Evolutionary conservation across 1,140 invertebrate genomes (phyloP), one percentile per base, ranked within the genome.

Genomic region (Sweltsa coloradensis): DNA sequence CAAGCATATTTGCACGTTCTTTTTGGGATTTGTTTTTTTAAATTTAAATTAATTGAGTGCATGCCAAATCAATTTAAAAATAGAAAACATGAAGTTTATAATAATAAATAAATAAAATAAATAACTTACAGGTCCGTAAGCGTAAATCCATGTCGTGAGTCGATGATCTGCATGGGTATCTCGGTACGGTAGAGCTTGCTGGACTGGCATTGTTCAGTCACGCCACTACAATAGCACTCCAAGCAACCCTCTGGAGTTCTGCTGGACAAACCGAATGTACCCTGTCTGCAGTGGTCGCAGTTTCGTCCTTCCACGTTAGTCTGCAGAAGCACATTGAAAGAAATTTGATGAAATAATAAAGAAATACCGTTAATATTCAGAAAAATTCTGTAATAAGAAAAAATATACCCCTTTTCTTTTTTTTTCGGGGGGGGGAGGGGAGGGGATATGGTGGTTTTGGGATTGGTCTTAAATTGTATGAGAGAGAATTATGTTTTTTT

Each of bases 161-260:
- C 69, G 19, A 77, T 66, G 11, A 85, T 68, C 51, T 75, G 70
- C 51, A 73, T 72, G 1, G 82, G 78, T 31, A 87, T 81, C 59
- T 80, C 73, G 49, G 78, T 74, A 31, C 80, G 63, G 41, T 76
- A 85, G 1, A 81, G 61, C 21, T 75, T 81, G 67, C 59, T 63
- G 7, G 68, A 66, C 21, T 75, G 72, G 61, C 94, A 98, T 11
- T 81, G 67, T 13, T 69, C 71, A 0, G 83, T 76, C 7, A 90
- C 76, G 5, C 89, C 89, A 49, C 89, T 95, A 66, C 95, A 98
- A 68, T 84, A 97, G 65, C 95, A 98, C 37, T 81, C 67, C 34
- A 76, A 73, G 63, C 95, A 98, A 3, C 95, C 95, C 34, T 81
- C 71, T 5, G 78, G 73, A 64, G 93, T 87, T 13, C 67, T 58